Evolutionary conservation across 2,888 invertebrate genomes (phyloP).

Genomic region (Euplagia quadripunctaria): DNA sequence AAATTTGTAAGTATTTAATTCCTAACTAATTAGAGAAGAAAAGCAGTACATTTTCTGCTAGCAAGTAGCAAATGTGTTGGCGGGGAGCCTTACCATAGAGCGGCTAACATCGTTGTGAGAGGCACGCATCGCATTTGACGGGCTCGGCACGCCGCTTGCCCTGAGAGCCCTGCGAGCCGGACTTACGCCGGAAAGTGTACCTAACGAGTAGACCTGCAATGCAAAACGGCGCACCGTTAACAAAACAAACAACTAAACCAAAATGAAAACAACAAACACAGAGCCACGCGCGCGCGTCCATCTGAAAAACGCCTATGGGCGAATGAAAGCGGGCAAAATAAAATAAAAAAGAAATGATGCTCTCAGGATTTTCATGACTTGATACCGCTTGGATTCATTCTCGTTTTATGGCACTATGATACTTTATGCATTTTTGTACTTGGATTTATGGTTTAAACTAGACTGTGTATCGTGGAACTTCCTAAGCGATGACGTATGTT

Average conservation of each 20-base stretch:
- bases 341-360: conserved; percentile 73
- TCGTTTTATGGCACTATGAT: conserved; percentile 74
- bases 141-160: conserved; percentile 84
- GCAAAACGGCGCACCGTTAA: conserved; percentile 87
- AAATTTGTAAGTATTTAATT: conserved; percentile 43
- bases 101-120: conserved; percentile 87
- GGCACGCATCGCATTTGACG: conserved; percentile 87
- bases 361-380: conserved; percentile 78
- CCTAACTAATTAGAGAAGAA: conserved; percentile 43
- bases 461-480: conserved; percentile 65
- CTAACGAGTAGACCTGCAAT: conserved; percentile 88
- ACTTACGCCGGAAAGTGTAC: conserved; percentile 88
- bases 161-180: conserved; percentile 86
- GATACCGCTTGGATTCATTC: conserved; percentile 76
- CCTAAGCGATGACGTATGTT: conserved; percentile 62
- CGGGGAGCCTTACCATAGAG: conserved; percentile 83
- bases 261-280: conserved; percentile 76
- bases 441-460: conserved; percentile 59
- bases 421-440: conserved; percentile 57
- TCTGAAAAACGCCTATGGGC: conserved; percentile 84
- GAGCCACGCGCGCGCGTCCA: conserved; percentile 83
- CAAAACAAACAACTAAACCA: conserved; percentile 81
- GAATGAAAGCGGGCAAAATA: conserved; percentile 80
- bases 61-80: conserved; percentile 62
- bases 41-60: conserved; percentile 61